Evolutionary conservation across 2,797 vertebrate genomes (phyloP), one percentile per base, ranked within the genome.

Genomic region (Lophius americanus): DNA sequence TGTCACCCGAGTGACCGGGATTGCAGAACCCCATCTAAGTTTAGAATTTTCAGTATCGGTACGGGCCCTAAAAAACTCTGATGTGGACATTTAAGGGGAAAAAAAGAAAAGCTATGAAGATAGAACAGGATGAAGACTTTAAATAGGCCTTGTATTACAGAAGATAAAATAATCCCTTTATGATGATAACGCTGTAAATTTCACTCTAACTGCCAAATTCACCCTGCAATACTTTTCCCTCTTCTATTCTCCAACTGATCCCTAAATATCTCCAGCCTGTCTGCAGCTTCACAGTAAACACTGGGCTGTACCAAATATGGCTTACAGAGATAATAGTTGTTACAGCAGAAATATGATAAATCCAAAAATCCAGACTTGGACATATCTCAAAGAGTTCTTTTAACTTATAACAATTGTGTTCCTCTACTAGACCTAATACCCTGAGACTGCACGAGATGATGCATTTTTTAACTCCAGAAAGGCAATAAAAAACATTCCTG

Each of bases 91-190:
- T 58, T 46, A 56, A 76, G 72, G 71, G 23, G 23, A 23, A 65
- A 67, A 79, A 65, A 65, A 67, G 78, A 65, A 35, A 60, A 59
- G 62, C 35, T 6, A 7, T 48, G 55, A 50, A 74, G 71, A 60
- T 55, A 48, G 71, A 66, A 60, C 42, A 43, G 46, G 54, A 39
- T 53, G 55, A 71, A 66, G 51, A 70, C 63, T 54, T 52, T 36
- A 61, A 37, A 14, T 37, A 72, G 73, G 56, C 23, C 72, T 66
- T 57, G 64, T 60, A 7, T 55, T 56, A 64, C 44, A 60, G 39
- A 56, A 73, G 77, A 83, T 82, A 87, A 83, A 39, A 60, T 57
- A 82, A 67, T 76, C 71, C 63, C 70, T 65, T 73, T 14, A 57
- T 33, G 11, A 75, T 12, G 43, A 63, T 71, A 66, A 53, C 38